Conservation (phyloP, 2,888 invertebrate genomes). For the Synergus japonicus region DNA sequence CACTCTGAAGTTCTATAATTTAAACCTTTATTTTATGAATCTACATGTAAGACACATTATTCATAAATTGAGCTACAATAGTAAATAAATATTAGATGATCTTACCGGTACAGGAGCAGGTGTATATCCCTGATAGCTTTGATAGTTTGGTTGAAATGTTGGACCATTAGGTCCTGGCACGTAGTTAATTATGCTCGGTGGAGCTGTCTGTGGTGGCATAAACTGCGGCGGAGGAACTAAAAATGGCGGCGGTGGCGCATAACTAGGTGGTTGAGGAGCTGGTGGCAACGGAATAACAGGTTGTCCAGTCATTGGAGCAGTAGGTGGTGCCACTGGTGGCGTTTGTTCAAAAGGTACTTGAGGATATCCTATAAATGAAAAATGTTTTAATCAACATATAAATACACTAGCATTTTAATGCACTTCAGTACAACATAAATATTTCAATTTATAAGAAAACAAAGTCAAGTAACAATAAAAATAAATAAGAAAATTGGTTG, state of each 20-base stretch:
- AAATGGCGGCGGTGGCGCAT: conserved; percentile 70
- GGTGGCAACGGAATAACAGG: conserved; percentile 73
- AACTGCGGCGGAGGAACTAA: conserved; percentile 75
- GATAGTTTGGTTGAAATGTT: conserved; percentile 73
- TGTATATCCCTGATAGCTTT: conserved; percentile 72
- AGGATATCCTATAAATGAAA: conserved; percentile 66
- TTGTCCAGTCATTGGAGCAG: conserved; percentile 68
- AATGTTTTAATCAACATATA: neutral
- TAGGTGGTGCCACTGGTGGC: conserved; percentile 67
- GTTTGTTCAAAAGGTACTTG: conserved; percentile 73
- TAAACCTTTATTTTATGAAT: neutral
- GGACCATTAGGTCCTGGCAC: conserved; percentile 74
- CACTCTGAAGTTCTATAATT: neutral
- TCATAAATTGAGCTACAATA: neutral
- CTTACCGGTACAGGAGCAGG: conserved; percentile 71
- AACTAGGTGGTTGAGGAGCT: conserved; percentile 62
- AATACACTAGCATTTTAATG: neutral
- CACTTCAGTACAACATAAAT: neutral
- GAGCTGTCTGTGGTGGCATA: conserved; percentile 73
- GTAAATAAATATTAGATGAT: conserved; percentile 22
- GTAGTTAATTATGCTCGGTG: conserved; percentile 74
- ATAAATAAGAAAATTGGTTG: too few species aligned
- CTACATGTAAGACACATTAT: neutral
- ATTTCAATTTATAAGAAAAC: neutral
- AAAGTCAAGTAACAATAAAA: neutral